Evolutionary conservation across 2,113 vertebrate species (phyloP), one percentile per base, ranked within the genome.

Genomic region (Ptilorrhoa leucosticta): DNA sequence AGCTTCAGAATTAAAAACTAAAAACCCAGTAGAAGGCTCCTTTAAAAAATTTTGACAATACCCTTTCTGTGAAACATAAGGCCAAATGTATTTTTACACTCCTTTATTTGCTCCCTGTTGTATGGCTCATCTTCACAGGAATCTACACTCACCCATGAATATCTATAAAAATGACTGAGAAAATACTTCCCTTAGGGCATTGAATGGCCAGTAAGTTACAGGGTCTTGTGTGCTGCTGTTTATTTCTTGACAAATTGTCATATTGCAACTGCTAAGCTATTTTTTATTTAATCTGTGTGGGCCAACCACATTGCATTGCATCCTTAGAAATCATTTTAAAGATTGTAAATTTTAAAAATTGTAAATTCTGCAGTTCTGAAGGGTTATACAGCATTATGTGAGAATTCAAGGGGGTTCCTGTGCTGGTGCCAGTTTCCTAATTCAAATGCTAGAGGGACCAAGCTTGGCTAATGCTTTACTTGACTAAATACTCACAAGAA

Each of bases 191-290:
- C 90, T 87, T 30, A 51, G 18, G 57, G 79, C 42, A 31, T 22
- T 79, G 88, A 61, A 68, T 90, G 93, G 94, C 89, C 83, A 82
- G 81, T 64, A 85, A 90, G 60, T 89, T 90, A 31, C 15, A 83
- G 64, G 35, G 71, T 80, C 71, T 81, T 90, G 24, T 61, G 57
- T 86, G 28, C 77, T 94, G 47, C 89, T 50, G 45, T 95, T 97
- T 96, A 83, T 83, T 96, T 96, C 61, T 66, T 91, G 85, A 95
- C 81, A 89, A 93, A 90, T 77, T 87, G 66, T 91, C 81, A 77
- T 92, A 70, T 76, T 95, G 79, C 95, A 97, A 87, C 75, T n/a
- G 35, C 54, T 87, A 77, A 88, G 33, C 37, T 83, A 5, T 35
- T 90, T 66, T 65, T 60, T 28, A 31, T 73, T 61, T 63, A 61